phyloP scores from a whole-genome alignment of 2,797 vertebrate genomes.

The Paguma larvata region DNA sequence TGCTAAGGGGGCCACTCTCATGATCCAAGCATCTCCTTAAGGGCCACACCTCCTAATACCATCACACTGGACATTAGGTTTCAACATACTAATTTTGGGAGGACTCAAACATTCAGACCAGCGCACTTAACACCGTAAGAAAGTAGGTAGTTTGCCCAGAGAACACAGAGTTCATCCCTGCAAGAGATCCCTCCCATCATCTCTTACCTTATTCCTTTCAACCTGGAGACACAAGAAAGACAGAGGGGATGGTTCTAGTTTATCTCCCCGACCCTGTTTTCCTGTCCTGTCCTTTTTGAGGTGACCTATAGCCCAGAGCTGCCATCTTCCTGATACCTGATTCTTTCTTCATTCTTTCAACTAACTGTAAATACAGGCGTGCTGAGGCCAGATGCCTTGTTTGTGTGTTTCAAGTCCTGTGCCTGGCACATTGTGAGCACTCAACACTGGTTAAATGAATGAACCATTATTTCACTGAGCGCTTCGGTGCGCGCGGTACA shows the following conservation, averaged over 20 bases:
- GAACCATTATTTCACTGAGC: background rate
- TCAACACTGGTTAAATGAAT: background rate
- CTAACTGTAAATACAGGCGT: background rate
- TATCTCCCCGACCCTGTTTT: background rate
- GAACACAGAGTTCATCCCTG: background rate
- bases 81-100: background rate
- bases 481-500: too few species aligned
- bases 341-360: background rate
- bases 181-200: background rate
- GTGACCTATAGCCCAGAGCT: background rate
- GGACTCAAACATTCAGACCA: background rate
- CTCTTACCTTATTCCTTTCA: background rate
- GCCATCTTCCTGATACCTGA: background rate
- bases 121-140: background rate
- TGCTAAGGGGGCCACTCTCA: background rate
- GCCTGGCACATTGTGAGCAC: too few species aligned
- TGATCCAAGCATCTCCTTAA: background rate
- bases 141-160: background rate
- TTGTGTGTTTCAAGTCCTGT: background rate
- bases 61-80: background rate
- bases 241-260: background rate
- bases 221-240: background rate
- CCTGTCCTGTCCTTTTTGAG: background rate
- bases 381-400: background rate
- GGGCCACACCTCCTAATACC: background rate